phyloP scores from a whole-genome alignment of 2,113 vertebrate species.

The Bubo scandiacus region DNA sequence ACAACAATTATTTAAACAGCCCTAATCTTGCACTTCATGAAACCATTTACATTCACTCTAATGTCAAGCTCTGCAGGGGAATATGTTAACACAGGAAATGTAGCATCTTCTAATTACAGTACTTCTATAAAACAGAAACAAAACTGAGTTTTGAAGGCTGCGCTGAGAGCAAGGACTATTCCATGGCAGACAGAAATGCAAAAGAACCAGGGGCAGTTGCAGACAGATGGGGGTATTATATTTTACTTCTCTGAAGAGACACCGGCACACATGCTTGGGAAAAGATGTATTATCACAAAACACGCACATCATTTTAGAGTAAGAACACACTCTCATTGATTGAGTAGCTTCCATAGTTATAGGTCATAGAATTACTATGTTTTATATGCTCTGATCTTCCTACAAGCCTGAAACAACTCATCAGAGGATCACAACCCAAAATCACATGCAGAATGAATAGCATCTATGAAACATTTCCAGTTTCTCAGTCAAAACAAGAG shows the following conservation, averaged over 20 bases:
- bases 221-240: neutral
- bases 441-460: neutral
- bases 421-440: neutral
- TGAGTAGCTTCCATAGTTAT: neutral
- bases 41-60: constrained; percentile 37
- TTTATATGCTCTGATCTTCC: neutral
- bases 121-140: constrained; percentile 23
- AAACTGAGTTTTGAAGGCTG: neutral
- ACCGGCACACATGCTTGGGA: neutral
- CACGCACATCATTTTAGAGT: neutral
- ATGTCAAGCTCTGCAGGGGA: constrained; percentile 38
- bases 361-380: neutral
- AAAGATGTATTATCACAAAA: neutral
- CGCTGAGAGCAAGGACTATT: neutral
- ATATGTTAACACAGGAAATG: constrained; percentile 22
- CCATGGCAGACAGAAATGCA: neutral
- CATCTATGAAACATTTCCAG: neutral
- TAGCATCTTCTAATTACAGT: constrained; percentile 42
- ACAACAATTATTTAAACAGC: constrained; percentile 63
- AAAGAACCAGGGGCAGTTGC: neutral
- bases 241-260: neutral
- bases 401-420: neutral
- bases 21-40: constrained; percentile 57
- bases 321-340: neutral
- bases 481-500: neutral